A percentile compares a stretch with the other conserved stretches of the same genome.
phyloP scores from a whole-genome alignment of 2,797 vertebrate species.

The Adelosebastes latens region DNA sequence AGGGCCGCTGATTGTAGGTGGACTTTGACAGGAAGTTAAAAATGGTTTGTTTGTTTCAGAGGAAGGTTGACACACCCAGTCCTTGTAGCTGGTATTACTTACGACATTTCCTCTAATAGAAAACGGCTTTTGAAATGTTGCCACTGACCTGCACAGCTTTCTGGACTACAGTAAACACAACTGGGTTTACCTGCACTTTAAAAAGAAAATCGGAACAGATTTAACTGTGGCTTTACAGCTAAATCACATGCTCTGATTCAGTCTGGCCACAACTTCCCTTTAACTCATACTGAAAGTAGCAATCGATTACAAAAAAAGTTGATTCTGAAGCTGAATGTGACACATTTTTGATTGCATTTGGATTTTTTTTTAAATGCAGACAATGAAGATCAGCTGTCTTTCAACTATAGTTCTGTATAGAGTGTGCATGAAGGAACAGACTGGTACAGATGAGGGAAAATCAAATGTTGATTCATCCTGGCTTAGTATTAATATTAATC shows the following conservation, averaged over 20 bases:
- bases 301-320: not conserved
- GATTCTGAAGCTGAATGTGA: not conserved
- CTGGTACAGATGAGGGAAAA: not conserved
- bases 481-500: not conserved
- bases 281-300: not conserved
- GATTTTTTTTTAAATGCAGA: not conserved
- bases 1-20: conserved; percentile 79
- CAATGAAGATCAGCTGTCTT: not conserved
- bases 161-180: conserved; percentile 47
- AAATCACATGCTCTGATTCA: conserved; percentile 24
- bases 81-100: conserved; percentile 86
- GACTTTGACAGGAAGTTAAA: conserved; percentile 86
- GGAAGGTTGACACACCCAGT: conserved; percentile 87
- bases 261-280: conserved; percentile 9
- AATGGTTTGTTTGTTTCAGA: conserved; percentile 90
- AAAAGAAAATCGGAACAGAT: not conserved
- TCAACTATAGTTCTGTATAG: not conserved
- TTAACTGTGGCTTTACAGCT: conserved; percentile 4
- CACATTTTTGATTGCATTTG: not conserved
- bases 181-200: conserved; percentile 3
- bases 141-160: conserved; percentile 66
- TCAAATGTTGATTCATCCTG: not conserved
- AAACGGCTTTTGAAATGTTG: conserved; percentile 80
- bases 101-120: conserved; percentile 88
- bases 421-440: not conserved